Conservation (phyloP, 2,888 invertebrate genomes). For the Timema podura region DNA sequence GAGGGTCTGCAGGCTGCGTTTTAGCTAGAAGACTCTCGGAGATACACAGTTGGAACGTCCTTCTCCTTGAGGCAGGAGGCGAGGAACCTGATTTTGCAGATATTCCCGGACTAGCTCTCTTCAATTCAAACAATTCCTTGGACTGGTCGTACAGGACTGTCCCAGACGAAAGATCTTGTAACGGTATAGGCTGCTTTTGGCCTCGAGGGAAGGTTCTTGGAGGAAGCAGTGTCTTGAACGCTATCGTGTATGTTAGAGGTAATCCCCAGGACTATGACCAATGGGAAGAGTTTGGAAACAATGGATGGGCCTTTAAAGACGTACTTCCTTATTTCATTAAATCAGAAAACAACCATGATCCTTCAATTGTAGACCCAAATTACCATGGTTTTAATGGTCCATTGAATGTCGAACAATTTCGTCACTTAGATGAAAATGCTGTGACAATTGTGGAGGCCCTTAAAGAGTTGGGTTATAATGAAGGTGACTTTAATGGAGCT, state of each 20-base stretch:
- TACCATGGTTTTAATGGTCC: not conserved
- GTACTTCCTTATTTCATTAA: constrained; percentile 4
- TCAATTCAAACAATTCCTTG: not conserved
- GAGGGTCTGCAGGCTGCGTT: constrained; percentile 5
- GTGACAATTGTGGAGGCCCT: not conserved
- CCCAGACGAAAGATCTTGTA: constrained; percentile 5
- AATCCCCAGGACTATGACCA: not conserved
- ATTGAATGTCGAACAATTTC: not conserved
- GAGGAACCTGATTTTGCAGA: not conserved
- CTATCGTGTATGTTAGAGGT: constrained; percentile 1
- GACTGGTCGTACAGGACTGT: constrained; percentile 10
- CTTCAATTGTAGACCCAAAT: not conserved
- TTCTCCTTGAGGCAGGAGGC: constrained; percentile 7
- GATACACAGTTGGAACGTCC: not conserved
- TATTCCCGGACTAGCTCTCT: not conserved
- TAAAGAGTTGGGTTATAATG: not conserved
- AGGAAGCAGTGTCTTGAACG: not conserved
- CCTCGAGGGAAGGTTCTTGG: not conserved
- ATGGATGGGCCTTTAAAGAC: not conserved
- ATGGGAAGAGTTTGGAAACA: not conserved
- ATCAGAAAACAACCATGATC: constrained; percentile 4
- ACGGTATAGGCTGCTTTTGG: not conserved
- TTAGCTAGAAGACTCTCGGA: not conserved
- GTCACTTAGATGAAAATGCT: not conserved
- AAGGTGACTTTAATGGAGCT: not conserved